A percentile compares a stretch with the other conserved stretches of the same genome.
Evolutionary conservation across 2,888 invertebrate species (phyloP).

Genomic region (Onchidella celtica): DNA sequence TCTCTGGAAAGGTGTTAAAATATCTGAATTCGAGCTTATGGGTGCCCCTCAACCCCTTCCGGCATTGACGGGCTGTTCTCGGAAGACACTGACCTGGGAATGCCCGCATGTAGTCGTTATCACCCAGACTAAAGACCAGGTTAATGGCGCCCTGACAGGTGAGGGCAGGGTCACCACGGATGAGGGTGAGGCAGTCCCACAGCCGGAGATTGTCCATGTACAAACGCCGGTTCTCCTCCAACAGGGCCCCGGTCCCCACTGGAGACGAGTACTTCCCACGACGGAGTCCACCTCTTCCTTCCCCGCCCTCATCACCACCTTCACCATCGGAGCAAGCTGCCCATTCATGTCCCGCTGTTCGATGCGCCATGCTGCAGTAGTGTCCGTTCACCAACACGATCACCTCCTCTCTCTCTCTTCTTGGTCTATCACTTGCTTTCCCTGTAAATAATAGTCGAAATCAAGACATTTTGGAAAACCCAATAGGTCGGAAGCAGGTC

Average conservation of each 20-base stretch:
- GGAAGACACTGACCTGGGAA: slow-evolving; percentile 46
- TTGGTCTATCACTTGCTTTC: too few relatives aligned
- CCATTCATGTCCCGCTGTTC: neutral
- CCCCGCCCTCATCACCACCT: neutral
- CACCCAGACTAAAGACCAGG: slow-evolving; percentile 24
- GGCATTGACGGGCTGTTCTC: too few relatives aligned
- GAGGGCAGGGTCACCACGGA: slow-evolving; percentile 29
- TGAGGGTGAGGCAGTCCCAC: slow-evolving; percentile 44
- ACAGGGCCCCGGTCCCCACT: neutral
- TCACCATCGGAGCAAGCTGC: neutral
- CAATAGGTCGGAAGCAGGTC: too few relatives aligned
- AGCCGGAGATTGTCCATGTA: slow-evolving; percentile 43
- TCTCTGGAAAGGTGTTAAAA: too few relatives aligned
- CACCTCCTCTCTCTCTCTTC: too few relatives aligned
- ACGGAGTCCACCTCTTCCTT: too few relatives aligned
- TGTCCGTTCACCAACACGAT: too few relatives aligned
- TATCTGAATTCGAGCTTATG: too few relatives aligned
- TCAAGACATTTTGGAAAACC: too few relatives aligned
- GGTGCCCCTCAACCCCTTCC: too few relatives aligned
- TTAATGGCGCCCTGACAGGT: slow-evolving; percentile 43
- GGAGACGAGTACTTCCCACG: neutral
- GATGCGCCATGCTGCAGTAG: slow-evolving; percentile 20
- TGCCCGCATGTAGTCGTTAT: slow-evolving; percentile 29
- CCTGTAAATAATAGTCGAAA: too few relatives aligned
- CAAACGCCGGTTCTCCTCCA: slow-evolving; percentile 30